Evolutionary conservation across 2,797 vertebrate species (phyloP), one percentile per base, ranked within the genome.

Genomic region (Arremon aurantiirostris): DNA sequence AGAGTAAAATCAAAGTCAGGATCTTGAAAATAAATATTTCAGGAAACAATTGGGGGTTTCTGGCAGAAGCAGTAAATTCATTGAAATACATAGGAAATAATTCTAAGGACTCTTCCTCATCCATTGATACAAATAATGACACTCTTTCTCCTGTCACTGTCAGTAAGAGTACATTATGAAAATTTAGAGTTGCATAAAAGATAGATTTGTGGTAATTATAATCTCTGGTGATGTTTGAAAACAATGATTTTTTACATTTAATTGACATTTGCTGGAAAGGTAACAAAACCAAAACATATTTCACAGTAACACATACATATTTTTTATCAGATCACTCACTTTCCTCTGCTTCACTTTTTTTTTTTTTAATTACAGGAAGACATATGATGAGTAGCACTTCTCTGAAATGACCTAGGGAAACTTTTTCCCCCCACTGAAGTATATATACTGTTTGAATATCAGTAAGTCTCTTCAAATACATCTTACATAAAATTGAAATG

Each of bases 31-130:
- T 77, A 97, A 97, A 97, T 96, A 94, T 34, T 84, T 81, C 61
- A 84, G 71, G 59, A 97, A 97, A 96, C 94, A 95, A 97, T 26
- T 94, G 92, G 1, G 21, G 46, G 71, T 91, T 87, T 90, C 81
- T 89, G 92, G 72, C 85, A 96, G 94, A 96, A 95, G 82, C 65
- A 94, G 86, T 94, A 97, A 97, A 97, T 97, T 93, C 77, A 90
- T 23, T n/a, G 56, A 97, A 93, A 73, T 90, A 92, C 73, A 42
- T 23, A 42, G 60, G 78, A 75, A 95, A 59, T 82, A 92, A 93
- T 86, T 95, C 59, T 82, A 79, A 93, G 88, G 60, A 76, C 57
- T 68, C 41, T 60, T 91, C 70, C 71, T 80, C 60, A 78, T 85
- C 52, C 39, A 60, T 75, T 94, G 82, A 91, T 89, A 86, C 34